Evolutionary conservation across 2,888 invertebrate species (phyloP), one percentile per base, ranked within the genome.

Genomic region (Orthonychiurus folsomi): DNA sequence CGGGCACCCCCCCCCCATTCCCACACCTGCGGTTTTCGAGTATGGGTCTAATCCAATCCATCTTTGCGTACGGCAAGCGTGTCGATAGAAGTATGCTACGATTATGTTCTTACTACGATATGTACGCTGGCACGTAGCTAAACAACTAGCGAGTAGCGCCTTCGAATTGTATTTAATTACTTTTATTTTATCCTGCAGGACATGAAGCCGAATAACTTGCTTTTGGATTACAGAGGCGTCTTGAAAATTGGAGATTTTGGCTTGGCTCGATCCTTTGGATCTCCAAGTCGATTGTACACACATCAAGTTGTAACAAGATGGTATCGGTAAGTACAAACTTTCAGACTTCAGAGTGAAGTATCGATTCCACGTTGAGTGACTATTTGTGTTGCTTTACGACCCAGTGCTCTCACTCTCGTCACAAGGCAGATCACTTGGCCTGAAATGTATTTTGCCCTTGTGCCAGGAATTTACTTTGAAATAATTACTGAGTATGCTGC

Each of bases 191-290:
- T 52, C n/a, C 69, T 67, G 15, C 70, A 78, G 77, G 99, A 99
- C 84, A 81, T 99, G 73, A 99, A 99, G 78, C 99, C 99, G 0
- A 99, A 99, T 78, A 99, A 99, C 81, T 85, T 99, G 75, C 81
- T 99, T 26, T 89, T 99, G 25, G 93, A 95, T 77, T 83, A 86
- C 26, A 85, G 87, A 72, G 99, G 99, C 3, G 83, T 95, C 24
- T 79, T 99, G 3, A 99, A 99, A 80, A 88, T 99, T 74, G 97
- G 94, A 68, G 99, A 99, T 84, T 99, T 99, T 82, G 99, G 99
- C 76, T 81, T 99, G 68, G 99, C 99, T 0, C 94, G 96, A 76
- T 88, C 90, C 75, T 99, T 87, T 80, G 99, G 97, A 1, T 96
- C 97, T 0, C 99, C 99, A 2, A 93, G 88, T 75, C 83, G 97